A percentile compares a stretch with the other conserved stretches of the same genome.
Conservation (phyloP, 2,888 invertebrate species). For the Anarsia innoxiella region DNA sequence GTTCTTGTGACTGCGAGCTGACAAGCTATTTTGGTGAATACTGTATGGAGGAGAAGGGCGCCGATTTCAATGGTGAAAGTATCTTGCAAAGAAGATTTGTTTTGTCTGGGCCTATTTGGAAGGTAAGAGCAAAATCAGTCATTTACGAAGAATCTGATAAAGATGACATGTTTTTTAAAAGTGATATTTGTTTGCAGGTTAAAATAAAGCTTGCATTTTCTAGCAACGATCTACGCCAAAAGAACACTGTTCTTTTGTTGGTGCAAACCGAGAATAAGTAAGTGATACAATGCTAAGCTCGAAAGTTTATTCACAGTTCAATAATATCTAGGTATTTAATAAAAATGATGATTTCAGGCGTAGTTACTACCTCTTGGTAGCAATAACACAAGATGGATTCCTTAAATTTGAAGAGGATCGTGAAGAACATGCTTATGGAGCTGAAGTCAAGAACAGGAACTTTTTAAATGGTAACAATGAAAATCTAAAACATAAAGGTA, state of each 20-base stretch:
- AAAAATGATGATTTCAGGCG: slow-evolving; percentile 67
- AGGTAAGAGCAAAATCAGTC: no score
- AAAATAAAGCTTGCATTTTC: slow-evolving; percentile 92
- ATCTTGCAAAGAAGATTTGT: slow-evolving; percentile 86
- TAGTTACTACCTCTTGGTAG: slow-evolving; percentile 88
- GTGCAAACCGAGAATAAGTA: slow-evolving; percentile 90
- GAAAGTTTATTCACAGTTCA: not conserved
- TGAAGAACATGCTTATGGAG: slow-evolving; percentile 83
- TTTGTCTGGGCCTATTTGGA: slow-evolving; percentile 79
- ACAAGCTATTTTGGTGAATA: slow-evolving; percentile 93
- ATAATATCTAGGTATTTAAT: not conserved
- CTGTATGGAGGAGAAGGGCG: slow-evolving; percentile 92
- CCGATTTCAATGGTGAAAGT: slow-evolving; percentile 91
- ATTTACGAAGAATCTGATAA: no score
- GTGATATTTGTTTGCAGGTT: slow-evolving; percentile 64
- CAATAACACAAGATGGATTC: slow-evolving; percentile 88
- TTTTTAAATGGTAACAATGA: slow-evolving; percentile 84
- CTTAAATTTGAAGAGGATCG: slow-evolving; percentile 90
- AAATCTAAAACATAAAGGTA: not conserved
- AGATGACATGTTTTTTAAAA: not conserved
- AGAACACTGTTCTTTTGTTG: slow-evolving; percentile 85
- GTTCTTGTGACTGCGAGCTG: slow-evolving; percentile 90
- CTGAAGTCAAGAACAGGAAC: slow-evolving; percentile 84
- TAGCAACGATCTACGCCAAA: slow-evolving; percentile 84
- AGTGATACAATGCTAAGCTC: no score